These are phyloP conservation scores for Drosophila persimilis DNA, from an alignment of 1,140 invertebrate genomes.

Conservation along the genomic window DNA sequence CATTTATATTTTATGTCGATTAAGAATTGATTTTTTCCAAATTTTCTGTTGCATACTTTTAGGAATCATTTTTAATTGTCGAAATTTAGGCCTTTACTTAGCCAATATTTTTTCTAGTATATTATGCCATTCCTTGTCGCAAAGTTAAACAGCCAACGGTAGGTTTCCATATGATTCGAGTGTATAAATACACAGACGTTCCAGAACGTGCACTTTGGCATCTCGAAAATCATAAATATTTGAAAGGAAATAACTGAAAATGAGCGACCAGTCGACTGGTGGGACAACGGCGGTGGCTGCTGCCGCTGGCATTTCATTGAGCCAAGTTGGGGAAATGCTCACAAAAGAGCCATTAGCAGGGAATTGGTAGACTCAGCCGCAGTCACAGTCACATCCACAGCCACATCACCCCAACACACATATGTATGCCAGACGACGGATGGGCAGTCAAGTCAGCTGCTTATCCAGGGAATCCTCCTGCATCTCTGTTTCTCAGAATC, in stretches of 20 bases:
- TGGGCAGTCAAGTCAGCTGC: conserved; percentile 23
- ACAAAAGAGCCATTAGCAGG: conserved; percentile 80
- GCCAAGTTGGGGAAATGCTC: conserved; percentile 64
- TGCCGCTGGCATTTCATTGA: conserved; percentile 62
- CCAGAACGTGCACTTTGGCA: conserved; percentile 50
- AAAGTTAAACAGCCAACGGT: conserved; percentile 2
- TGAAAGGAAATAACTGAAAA: conserved; percentile 68
- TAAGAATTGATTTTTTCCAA: background rate
- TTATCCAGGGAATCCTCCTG: conserved; percentile 30
- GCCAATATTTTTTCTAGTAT: background rate
- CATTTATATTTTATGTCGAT: background rate
- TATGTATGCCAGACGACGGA: conserved; percentile 14
- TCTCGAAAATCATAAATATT: conserved; percentile 79
- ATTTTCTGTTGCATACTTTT: conserved; percentile 1
- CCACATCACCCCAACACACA: background rate
- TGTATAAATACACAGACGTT: conserved; percentile 45
- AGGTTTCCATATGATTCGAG: background rate
- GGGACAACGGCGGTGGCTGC: conserved; percentile 5
- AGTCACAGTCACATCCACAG: conserved; percentile 1
- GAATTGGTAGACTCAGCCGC: conserved; percentile 62
- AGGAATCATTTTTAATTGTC: background rate
- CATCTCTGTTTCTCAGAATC: background rate
- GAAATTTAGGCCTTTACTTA: background rate
- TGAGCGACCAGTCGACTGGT: conserved; percentile 43
- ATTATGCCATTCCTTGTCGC: background rate